phyloP scores from a whole-genome alignment of 30 jellyfish, hydroid and myxozoan species.

The Cassiopea andromeda region DNA sequence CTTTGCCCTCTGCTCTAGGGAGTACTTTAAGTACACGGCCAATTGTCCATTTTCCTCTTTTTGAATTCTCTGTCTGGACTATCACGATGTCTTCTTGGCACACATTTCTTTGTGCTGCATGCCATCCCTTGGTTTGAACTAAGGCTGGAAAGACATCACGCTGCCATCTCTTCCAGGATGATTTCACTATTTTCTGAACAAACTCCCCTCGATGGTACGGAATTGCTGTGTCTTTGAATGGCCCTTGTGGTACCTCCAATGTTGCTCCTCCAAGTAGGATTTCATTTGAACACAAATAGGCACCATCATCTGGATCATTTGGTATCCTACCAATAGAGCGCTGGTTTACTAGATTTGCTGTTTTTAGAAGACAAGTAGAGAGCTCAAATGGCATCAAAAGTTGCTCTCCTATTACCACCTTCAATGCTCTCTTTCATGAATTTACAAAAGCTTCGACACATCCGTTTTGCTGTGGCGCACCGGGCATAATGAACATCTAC shows the following conservation, averaged over 20 bases:
- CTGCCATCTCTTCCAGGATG: slow-evolving; percentile 68
- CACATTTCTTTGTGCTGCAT: slow-evolving; percentile 55
- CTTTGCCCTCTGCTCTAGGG: slow-evolving; percentile 71
- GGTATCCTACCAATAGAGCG: slow-evolving; percentile 78
- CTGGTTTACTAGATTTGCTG: slow-evolving; percentile 62
- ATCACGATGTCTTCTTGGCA: slow-evolving; percentile 40
- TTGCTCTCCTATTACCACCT: slow-evolving; percentile 55
- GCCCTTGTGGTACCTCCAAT: slow-evolving; percentile 81
- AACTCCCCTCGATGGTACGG: slow-evolving; percentile 73
- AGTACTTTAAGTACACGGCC: slow-evolving; percentile 25
- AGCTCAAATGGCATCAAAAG: slow-evolving; percentile 66
- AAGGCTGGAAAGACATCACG: slow-evolving; percentile 78
- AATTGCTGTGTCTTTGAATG: slow-evolving; percentile 63
- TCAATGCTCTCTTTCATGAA: slow-evolving; percentile 52
- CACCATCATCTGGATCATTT: slow-evolving; percentile 82
- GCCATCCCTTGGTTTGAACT: slow-evolving; percentile 57
- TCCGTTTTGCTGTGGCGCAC: slow-evolving; percentile 80
- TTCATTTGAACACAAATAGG: slow-evolving; percentile 80
- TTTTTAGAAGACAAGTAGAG: slow-evolving; percentile 63
- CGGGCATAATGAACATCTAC: slow-evolving; percentile 77
- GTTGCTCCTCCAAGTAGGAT: slow-evolving; percentile 83
- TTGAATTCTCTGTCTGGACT: slow-evolving; percentile 39
- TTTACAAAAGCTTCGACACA: slow-evolving; percentile 76
- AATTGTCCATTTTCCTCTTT: slow-evolving; percentile 48
- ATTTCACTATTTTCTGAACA: slow-evolving; percentile 61